These are phyloP conservation scores for Phenganax subtilis DNA, from an alignment of 92 coral and sea anemone genomes.

Conservation along the genomic window DNA sequence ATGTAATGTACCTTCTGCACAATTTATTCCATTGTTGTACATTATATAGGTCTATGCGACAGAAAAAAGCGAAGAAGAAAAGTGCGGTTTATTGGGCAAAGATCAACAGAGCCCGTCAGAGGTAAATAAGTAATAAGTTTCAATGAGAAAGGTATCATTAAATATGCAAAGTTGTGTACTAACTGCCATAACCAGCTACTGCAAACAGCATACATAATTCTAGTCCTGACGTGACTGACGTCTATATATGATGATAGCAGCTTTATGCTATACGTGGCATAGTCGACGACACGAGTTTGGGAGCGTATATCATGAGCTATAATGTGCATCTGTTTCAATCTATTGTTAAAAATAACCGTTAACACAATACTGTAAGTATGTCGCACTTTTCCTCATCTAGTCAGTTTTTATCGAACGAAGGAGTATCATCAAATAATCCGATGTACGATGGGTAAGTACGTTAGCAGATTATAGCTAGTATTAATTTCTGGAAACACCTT, in stretches of 20 bases:
- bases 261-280: too few relatives aligned
- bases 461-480: too few relatives aligned
- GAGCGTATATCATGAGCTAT: too few relatives aligned
- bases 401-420: constrained; percentile 20
- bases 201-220: background rate
- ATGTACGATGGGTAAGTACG: constrained; percentile 31
- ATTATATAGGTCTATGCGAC: constrained; percentile 2
- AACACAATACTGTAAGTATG: too few relatives aligned
- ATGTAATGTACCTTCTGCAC: background rate
- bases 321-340: too few relatives aligned
- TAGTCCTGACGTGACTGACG: background rate
- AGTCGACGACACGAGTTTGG: too few relatives aligned
- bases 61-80: background rate
- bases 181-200: too few relatives aligned
- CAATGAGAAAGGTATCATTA: background rate
- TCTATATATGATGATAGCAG: background rate
- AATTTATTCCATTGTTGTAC: background rate
- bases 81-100: constrained; percentile 17
- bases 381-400: background rate
- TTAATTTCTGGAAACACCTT: background rate
- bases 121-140: background rate
- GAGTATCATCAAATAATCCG: constrained; percentile 23
- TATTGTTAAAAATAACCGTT: too few relatives aligned
- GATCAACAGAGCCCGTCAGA: constrained; percentile 14
- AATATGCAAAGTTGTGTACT: too few relatives aligned